Evolutionary conservation across 2,797 vertebrate species (phyloP).

Genomic region (Thripadectes ignobilis): DNA sequence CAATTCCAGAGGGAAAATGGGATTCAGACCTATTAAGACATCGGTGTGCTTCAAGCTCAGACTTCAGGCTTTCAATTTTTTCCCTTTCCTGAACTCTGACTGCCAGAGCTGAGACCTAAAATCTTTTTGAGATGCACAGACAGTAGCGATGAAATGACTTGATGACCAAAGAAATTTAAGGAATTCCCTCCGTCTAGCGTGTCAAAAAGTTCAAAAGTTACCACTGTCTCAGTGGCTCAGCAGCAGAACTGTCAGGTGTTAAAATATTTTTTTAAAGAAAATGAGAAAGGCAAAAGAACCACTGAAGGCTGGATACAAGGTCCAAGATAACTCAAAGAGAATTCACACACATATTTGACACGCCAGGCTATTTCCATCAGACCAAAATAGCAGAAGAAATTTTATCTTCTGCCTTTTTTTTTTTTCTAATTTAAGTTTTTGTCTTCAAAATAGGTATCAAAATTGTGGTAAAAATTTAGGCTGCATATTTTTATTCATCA

Average conservation of each 20-base stretch:
- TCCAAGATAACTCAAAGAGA: slow-evolving; percentile 51
- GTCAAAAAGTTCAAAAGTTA: slow-evolving; percentile 7
- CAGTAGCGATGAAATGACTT: neutral
- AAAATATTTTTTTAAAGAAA: slow-evolving; percentile 62
- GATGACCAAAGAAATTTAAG: neutral
- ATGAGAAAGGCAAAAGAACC: slow-evolving; percentile 51
- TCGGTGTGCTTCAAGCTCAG: neutral
- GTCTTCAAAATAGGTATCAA: neutral
- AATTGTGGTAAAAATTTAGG: neutral
- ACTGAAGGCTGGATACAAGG: neutral
- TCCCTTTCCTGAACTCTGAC: neutral
- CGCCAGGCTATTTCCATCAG: neutral
- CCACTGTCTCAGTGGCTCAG: neutral
- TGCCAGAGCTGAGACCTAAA: neutral
- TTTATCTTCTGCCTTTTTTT: neutral
- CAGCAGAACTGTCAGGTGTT: slow-evolving; percentile 51
- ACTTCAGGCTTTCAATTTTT: neutral
- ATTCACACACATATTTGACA: slow-evolving; percentile 35
- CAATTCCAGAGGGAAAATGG: neutral
- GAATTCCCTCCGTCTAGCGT: neutral
- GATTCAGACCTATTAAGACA: neutral
- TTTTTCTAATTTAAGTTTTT: neutral
- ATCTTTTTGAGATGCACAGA: neutral
- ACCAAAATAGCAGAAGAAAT: slow-evolving; percentile 9
- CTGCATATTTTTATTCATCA: neutral